These are phyloP conservation scores for Rhinichthys klamathensis DNA, from an alignment of 2,113 vertebrate species.

Conservation along the genomic window DNA sequence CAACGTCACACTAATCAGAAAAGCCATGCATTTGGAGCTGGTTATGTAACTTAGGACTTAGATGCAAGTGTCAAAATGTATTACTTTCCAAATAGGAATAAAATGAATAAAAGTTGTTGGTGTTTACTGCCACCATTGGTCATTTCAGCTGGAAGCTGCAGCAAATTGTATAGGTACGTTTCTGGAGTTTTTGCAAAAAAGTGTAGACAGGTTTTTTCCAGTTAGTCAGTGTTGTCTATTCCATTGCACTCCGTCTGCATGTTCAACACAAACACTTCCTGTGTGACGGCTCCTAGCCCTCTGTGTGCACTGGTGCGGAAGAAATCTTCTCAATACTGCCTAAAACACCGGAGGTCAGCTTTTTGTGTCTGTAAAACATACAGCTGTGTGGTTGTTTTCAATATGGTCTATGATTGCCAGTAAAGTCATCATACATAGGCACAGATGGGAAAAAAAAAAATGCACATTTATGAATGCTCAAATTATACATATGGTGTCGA, in stretches of 20 bases:
- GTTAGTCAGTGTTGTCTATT: neutral
- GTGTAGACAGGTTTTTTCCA: neutral
- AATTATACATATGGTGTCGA: neutral
- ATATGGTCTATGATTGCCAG: neutral
- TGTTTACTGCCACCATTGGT: neutral
- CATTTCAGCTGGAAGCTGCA: neutral
- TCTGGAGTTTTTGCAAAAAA: neutral
- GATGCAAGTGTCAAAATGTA: neutral
- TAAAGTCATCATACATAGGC: neutral
- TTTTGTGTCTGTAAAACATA: neutral
- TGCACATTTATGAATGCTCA: neutral
- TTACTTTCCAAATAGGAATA: neutral
- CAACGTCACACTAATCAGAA: no score
- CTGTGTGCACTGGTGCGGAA: neutral
- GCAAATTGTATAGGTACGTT: neutral
- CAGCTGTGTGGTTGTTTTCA: neutral
- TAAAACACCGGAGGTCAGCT: neutral
- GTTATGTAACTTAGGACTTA: no score
- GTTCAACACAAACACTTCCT: neutral
- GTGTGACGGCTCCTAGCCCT: neutral
- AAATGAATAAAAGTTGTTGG: neutral
- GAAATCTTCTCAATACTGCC: neutral
- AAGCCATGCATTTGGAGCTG: neutral
- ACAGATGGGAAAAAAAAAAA: constrained; percentile 14
- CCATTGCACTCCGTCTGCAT: neutral